A percentile compares a stretch with the other conserved stretches of the same genome.
Evolutionary conservation across 2,113 vertebrate species (phyloP).

Genomic region (Setophaga kirtlandii): DNA sequence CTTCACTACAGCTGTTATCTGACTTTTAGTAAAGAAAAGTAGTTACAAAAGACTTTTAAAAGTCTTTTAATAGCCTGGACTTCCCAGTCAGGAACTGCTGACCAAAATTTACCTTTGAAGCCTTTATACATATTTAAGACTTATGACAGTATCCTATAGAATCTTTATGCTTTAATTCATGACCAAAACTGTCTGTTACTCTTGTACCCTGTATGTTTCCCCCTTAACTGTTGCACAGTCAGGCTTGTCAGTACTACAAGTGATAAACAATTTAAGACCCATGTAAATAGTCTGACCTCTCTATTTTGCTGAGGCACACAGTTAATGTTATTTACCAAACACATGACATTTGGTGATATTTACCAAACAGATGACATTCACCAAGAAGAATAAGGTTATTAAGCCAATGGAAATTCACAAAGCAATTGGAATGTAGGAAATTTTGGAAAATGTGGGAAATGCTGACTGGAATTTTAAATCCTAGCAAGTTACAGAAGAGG

Average conservation of each 20-base stretch:
- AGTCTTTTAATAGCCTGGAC: not conserved
- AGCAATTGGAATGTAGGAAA: not conserved
- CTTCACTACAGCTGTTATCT: not conserved
- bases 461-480: not conserved
- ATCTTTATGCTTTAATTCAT: not conserved
- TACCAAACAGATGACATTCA: not conserved
- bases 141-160: not conserved
- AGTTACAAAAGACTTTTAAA: not conserved
- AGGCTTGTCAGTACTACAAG: not conserved
- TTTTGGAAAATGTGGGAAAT: not conserved
- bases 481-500: not conserved
- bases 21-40: not conserved
- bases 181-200: not conserved
- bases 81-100: not conserved
- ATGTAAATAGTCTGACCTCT: conserved; percentile 8
- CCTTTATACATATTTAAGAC: not conserved
- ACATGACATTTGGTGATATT: conserved; percentile 21
- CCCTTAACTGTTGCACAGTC: not conserved
- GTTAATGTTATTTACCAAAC: not conserved
- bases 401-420: not conserved
- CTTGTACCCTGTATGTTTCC: not conserved
- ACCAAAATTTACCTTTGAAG: not conserved
- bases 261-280: conserved; percentile 1
- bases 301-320: not conserved
- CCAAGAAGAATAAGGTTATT: not conserved